Percentiles rank a stretch among this genome's conserved stretches.
These are phyloP conservation scores for Oligia fasciuncula DNA, from an alignment of 2,888 invertebrate genomes.

Conservation along the genomic window DNA sequence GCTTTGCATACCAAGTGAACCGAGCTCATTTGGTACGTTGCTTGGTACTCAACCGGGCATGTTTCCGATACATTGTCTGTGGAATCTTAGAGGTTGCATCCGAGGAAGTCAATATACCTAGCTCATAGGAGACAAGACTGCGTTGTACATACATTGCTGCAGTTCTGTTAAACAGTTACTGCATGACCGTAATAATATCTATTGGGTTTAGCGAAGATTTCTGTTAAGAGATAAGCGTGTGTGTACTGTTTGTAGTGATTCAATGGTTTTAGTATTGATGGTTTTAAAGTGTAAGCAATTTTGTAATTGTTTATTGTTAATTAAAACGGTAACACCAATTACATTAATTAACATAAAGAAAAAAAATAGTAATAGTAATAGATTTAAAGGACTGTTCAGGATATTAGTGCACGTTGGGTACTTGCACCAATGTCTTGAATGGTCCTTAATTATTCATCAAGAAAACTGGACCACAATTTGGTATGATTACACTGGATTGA, in stretches of 20 bases:
- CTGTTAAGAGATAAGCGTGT: not conserved
- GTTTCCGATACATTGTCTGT: conserved; percentile 48
- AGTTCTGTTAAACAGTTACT: conserved; percentile 9
- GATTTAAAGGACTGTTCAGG: not conserved
- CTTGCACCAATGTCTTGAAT: not conserved
- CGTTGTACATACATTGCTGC: not conserved
- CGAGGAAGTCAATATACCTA: conserved; percentile 25
- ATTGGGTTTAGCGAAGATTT: not conserved
- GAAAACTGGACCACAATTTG: not conserved
- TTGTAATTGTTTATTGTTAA: too few species aligned
- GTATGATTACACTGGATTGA: not conserved
- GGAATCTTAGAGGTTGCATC: conserved; percentile 40
- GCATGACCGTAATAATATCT: conserved; percentile 1
- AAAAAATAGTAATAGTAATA: too few species aligned
- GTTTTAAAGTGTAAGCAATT: conserved; percentile 1
- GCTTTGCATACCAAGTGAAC: conserved; percentile 19
- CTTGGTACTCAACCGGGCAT: not conserved
- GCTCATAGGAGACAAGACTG: conserved; percentile 1
- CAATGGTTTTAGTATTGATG: conserved; percentile 2
- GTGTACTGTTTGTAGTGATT: not conserved
- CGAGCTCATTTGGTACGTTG: conserved; percentile 3
- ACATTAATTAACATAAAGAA: too few species aligned
- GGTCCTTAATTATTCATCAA: not conserved
- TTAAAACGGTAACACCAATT: too few species aligned
- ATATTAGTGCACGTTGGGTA: not conserved